A percentile compares a stretch with the other conserved stretches of the same genome.
These are phyloP conservation scores for Drosophila varians DNA, from an alignment of 1,140 invertebrate genomes.

Conservation along the genomic window DNA sequence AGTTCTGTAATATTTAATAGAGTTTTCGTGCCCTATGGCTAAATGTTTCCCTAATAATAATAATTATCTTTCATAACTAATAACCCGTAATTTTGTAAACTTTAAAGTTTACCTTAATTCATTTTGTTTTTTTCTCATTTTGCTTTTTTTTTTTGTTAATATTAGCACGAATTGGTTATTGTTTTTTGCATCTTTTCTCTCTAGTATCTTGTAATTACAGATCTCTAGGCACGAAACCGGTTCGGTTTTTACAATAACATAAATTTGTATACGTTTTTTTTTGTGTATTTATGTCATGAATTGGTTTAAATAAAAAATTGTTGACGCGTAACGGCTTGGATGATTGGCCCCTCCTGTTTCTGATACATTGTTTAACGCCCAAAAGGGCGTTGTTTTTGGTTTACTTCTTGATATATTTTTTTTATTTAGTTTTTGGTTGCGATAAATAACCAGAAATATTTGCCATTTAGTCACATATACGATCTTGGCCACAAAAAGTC, in stretches of 20 bases:
- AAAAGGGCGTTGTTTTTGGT: slow-evolving; percentile 21
- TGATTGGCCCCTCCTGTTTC: too few relatives aligned
- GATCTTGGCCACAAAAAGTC: slow-evolving; percentile 46
- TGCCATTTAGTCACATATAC: slow-evolving; percentile 61
- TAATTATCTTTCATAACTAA: slow-evolving; percentile 2
- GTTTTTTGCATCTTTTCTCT: neutral
- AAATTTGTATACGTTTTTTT: too few relatives aligned
- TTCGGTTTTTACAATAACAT: neutral
- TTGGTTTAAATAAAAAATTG: slow-evolving; percentile 13
- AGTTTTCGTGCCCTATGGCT: slow-evolving; percentile 13
- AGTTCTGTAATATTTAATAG: slow-evolving; percentile 5
- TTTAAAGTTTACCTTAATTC: slow-evolving; percentile 19
- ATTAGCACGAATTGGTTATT: slow-evolving; percentile 14
- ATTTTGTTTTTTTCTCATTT: too few relatives aligned
- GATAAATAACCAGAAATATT: slow-evolving; percentile 65
- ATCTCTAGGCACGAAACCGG: slow-evolving; percentile 11
- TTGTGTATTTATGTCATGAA: neutral
- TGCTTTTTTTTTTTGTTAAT: too few relatives aligned
- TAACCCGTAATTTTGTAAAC: slow-evolving; percentile 1
- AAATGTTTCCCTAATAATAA: slow-evolving; percentile 11
- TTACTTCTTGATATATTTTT: slow-evolving; percentile 9
- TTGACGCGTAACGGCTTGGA: slow-evolving; percentile 39
- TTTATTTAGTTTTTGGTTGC: slow-evolving; percentile 9
- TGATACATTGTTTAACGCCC: neutral
- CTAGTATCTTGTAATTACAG: slow-evolving; percentile 3